Conservation (phyloP, 2,797 vertebrate species). For the Cyclopterus lumpus region DNA sequence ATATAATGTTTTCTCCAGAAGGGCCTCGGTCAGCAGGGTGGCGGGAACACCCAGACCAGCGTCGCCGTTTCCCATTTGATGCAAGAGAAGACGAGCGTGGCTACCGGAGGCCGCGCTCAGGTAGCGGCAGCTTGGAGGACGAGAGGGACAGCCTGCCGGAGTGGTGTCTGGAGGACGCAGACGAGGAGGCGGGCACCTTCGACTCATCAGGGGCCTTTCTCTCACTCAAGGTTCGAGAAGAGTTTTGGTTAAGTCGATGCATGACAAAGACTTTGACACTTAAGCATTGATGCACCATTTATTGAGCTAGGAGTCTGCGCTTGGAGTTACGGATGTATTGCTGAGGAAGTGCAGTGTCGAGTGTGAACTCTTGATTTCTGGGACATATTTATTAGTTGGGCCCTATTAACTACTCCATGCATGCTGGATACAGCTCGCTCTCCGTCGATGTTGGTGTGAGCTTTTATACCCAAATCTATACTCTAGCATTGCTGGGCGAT, state of each 20-base stretch:
- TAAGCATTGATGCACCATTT: not conserved
- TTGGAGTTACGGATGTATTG: not conserved
- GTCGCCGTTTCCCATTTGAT: constrained; percentile 94
- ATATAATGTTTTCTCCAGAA: constrained; percentile 77
- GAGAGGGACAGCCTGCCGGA: constrained; percentile 96
- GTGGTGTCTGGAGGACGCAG: constrained; percentile 98
- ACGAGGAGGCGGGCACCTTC: constrained; percentile 98
- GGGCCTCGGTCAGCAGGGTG: constrained; percentile 91
- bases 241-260: constrained; percentile 3
- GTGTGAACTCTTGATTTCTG: not conserved
- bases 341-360: not conserved
- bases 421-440: not conserved
- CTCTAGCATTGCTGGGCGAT: not conserved
- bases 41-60: constrained; percentile 94
- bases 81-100: constrained; percentile 95
- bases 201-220: constrained; percentile 98
- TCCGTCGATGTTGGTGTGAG: not conserved
- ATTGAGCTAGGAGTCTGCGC: not conserved
- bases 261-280: not conserved
- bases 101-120: constrained; percentile 91
- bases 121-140: constrained; percentile 94
- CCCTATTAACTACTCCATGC: not conserved
- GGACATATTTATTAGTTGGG: not conserved
- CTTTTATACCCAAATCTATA: not conserved
- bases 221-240: constrained; percentile 90